Conservation (phyloP, 2,888 invertebrate genomes). For the Harmothoe impar region DNA sequence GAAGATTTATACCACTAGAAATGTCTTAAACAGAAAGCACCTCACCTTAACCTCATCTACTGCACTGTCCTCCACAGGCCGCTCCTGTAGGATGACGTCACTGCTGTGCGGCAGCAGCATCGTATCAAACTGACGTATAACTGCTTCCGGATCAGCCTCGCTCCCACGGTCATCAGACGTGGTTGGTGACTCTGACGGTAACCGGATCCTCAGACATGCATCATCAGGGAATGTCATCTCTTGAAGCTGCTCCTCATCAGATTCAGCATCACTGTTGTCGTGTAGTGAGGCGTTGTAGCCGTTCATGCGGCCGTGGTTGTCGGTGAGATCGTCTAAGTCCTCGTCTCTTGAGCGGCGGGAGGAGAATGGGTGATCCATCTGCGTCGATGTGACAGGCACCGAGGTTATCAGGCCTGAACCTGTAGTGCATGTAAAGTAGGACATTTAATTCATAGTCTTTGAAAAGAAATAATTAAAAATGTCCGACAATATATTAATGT, state of each 20-base stretch:
- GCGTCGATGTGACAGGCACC: constrained; percentile 16
- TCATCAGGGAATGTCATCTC: constrained; percentile 47
- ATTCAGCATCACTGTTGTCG: neutral
- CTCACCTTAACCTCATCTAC: neutral
- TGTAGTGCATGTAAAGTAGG: no score
- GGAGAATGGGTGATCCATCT: neutral
- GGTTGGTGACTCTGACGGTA: neutral
- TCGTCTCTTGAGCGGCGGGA: neutral
- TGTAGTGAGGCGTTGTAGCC: no score
- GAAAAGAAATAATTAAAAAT: no score
- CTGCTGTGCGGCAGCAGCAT: constrained; percentile 49
- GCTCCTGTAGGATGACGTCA: constrained; percentile 60
- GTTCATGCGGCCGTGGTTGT: neutral
- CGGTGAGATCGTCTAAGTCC: neutral
- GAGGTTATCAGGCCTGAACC: constrained; percentile 56
- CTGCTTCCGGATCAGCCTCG: neutral
- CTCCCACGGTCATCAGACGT: neutral
- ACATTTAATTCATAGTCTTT: no score
- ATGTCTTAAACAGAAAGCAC: no score
- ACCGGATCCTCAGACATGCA: neutral
- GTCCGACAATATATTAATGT: no score
- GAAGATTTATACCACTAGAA: no score
- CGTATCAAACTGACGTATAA: constrained; percentile 24
- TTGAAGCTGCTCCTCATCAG: neutral
- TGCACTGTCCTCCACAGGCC: neutral